A percentile compares a stretch with the other conserved stretches of the same genome.
These are phyloP conservation scores for Timema podura DNA, from an alignment of 2,888 invertebrate genomes.

Conservation along the genomic window DNA sequence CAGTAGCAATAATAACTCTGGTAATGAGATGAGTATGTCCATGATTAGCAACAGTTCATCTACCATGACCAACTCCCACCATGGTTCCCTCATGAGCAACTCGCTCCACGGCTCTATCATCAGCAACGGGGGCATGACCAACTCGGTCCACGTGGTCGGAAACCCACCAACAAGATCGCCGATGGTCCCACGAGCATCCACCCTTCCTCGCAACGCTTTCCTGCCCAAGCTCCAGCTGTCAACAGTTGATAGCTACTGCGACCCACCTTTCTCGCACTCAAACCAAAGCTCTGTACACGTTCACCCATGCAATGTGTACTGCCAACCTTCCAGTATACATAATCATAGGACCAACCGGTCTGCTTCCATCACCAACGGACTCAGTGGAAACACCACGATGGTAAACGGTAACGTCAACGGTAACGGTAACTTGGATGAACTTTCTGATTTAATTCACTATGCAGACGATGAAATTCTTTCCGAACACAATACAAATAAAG, in stretches of 20 bases:
- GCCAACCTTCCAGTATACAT: slow-evolving; percentile 38
- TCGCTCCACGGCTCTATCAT: slow-evolving; percentile 1
- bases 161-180: slow-evolving; percentile 38
- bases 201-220: slow-evolving; percentile 67
- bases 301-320: slow-evolving; percentile 42
- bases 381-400: slow-evolving; percentile 45
- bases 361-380: slow-evolving; percentile 43
- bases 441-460: slow-evolving; percentile 67
- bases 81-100: slow-evolving; percentile 1
- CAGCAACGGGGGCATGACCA: slow-evolving; percentile 13
- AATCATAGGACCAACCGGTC: slow-evolving; percentile 18
- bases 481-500: slow-evolving; percentile 56
- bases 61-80: not conserved
- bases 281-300: slow-evolving; percentile 14
- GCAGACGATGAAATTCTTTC: slow-evolving; percentile 63
- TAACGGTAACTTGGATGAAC: slow-evolving; percentile 56
- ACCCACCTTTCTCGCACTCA: slow-evolving; percentile 34
- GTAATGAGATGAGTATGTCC: slow-evolving; percentile 10
- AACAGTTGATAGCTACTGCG: slow-evolving; percentile 38
- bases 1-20: slow-evolving; percentile 10
- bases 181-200: slow-evolving; percentile 57
- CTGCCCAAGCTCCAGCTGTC: slow-evolving; percentile 45
- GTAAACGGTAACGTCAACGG: slow-evolving; percentile 46
- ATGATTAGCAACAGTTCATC: not conserved
- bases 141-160: slow-evolving; percentile 15